A percentile compares a stretch with the other conserved stretches of the same genome.
These are phyloP conservation scores for Zosterops borbonicus DNA, from an alignment of 2,113 vertebrate genomes.

Conservation along the genomic window DNA sequence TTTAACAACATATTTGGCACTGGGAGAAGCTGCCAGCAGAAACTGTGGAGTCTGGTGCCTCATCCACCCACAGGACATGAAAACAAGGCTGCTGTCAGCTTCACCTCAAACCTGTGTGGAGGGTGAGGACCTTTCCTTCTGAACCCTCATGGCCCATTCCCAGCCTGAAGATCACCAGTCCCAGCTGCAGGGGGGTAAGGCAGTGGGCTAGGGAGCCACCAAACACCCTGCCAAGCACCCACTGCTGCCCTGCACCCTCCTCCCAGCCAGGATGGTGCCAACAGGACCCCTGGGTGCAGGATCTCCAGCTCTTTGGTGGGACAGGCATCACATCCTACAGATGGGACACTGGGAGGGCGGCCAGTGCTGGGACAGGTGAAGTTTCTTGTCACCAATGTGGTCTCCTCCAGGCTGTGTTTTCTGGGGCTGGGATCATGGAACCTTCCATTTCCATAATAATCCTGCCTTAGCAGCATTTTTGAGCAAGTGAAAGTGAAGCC, in stretches of 20 bases:
- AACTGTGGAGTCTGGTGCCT: background rate
- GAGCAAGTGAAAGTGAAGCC: background rate
- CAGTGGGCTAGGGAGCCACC: background rate
- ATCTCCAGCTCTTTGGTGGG: background rate
- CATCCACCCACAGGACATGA: background rate
- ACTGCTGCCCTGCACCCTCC: background rate
- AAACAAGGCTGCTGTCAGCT: background rate
- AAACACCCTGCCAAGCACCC: background rate
- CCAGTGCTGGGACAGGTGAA: background rate
- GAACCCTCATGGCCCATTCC: rapidly evolving
- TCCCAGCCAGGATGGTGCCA: background rate
- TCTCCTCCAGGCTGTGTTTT: background rate
- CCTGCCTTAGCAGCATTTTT: background rate
- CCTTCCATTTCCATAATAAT: background rate
- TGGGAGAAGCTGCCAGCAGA: background rate
- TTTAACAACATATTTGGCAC: background rate
- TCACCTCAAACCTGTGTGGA: background rate
- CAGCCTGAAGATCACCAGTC: background rate
- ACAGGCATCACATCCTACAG: rapidly evolving
- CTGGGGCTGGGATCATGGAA: background rate
- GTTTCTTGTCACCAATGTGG: rapidly evolving
- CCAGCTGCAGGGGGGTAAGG: background rate
- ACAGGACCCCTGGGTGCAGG: too few relatives aligned
- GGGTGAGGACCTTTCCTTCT: background rate
- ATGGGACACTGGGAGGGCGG: background rate